Base-by-base conservation (phyloP, 2,797 vertebrate species). In the Acipenser ruthenus region DNA sequence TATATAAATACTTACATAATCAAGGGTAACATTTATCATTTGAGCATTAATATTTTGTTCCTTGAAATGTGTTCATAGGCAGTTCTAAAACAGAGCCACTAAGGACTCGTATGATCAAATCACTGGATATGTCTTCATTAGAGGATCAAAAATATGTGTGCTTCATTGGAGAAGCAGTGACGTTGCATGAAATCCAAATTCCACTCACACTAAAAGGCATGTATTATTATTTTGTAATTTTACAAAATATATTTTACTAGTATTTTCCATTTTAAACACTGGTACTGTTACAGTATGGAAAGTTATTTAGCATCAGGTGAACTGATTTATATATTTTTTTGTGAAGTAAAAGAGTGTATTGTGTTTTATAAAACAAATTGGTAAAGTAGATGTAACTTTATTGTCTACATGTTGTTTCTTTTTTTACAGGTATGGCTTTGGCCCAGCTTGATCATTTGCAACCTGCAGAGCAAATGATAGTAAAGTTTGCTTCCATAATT, bases 181-280 rank as follows among this genome's bases (percentile, higher is more conserved):
- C 70, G 10, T 61, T 73, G 53, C 67, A 73, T n/a, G 67, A 73
- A 47, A 66, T 73, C 49, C 65, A 64, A 6, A 68, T 73, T 67
- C 72, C 72, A 9, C 69, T 73, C 23, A 70, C 72, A n/a, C 60
- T 73, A 12, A 73, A 71, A 73, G 72, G 72, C 70, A n/a, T 1
- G 6, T 51, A 56, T n/a, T n/a, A 53, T n/a, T 4, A 8, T 55
- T 10, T 49, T 49, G 18, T 55, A 12, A 58, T 58, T 58, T 58
- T 58, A 11, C 55, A 12, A 10, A 58, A 10, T 12, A 56, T 11
- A 58, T 58, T 11, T 58, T 58, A 10, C 15, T 15, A 58, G 37
- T 5, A 37, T 37, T 37, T 37, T 37, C 37, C 37, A 37, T 37
- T 37, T 37, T 37, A 37, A 37, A 37, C 37, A 37, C 37, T 37